A percentile compares a stretch with the other conserved stretches of the same genome.
phyloP scores from a whole-genome alignment of 2,888 invertebrate species.

The Sepioteuthis lessoniana region DNA sequence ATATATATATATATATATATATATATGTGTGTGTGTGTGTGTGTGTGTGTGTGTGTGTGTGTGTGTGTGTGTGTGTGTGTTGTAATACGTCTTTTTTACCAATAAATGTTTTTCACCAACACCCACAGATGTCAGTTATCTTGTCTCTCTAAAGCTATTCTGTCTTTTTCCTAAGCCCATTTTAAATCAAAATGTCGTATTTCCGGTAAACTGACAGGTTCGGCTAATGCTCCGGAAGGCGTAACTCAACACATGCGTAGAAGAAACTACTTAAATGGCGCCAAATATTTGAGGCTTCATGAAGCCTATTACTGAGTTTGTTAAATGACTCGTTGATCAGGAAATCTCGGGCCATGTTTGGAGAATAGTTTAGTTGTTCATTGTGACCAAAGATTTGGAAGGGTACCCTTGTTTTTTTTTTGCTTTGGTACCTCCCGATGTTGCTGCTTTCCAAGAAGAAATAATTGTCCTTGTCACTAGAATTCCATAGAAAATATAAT shows the following conservation, averaged over 20 bases:
- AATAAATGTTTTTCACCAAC: too few relatives aligned
- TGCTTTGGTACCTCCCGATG: too few relatives aligned
- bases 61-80: too few relatives aligned
- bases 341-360: background rate
- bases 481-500: too few relatives aligned
- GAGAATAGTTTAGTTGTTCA: background rate
- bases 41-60: too few relatives aligned
- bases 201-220: background rate
- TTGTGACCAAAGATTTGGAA: background rate
- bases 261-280: background rate
- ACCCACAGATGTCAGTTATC: too few relatives aligned
- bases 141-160: background rate
- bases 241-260: background rate
- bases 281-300: background rate
- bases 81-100: too few relatives aligned
- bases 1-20: too few relatives aligned
- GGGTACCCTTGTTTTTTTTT: too few relatives aligned
- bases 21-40: too few relatives aligned
- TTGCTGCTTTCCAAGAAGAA: too few relatives aligned
- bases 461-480: too few relatives aligned
- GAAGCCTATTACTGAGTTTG: background rate
- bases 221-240: background rate
- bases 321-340: background rate
- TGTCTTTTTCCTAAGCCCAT: background rate
- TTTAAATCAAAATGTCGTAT: background rate